These are phyloP conservation scores for Pituophis catenifer DNA, from an alignment of 2,113 vertebrate species.

Conservation along the genomic window DNA sequence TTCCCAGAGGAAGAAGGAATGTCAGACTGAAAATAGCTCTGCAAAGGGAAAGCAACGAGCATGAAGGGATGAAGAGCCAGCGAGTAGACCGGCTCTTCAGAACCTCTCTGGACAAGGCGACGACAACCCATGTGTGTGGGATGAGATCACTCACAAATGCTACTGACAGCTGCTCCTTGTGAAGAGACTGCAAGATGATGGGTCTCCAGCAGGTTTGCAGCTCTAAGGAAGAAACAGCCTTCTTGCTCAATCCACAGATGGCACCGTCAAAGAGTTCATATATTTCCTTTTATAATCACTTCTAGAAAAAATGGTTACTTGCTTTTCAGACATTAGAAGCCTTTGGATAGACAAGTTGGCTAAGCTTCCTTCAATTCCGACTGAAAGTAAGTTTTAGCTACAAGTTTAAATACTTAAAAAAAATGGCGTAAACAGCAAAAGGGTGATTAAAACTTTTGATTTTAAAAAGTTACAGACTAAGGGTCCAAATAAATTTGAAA, in stretches of 20 bases:
- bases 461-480: background rate
- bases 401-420: background rate
- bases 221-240: background rate
- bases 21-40: background rate
- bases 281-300: background rate
- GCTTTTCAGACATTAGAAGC: background rate
- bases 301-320: background rate
- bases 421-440: background rate
- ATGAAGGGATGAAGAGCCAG: background rate
- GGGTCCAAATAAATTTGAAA: background rate
- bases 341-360: background rate
- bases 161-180: background rate
- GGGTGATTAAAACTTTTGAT: background rate
- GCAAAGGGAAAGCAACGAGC: background rate
- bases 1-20: background rate
- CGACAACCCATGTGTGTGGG: background rate
- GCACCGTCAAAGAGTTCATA: background rate
- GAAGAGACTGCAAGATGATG: background rate
- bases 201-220: background rate
- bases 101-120: background rate
- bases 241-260: background rate
- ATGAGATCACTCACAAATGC: background rate
- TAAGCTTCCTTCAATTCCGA: background rate
- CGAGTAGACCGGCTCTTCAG: background rate
- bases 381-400: background rate